Conservation (phyloP, 2,113 vertebrate species). For the Cebidichthys violaceus region DNA sequence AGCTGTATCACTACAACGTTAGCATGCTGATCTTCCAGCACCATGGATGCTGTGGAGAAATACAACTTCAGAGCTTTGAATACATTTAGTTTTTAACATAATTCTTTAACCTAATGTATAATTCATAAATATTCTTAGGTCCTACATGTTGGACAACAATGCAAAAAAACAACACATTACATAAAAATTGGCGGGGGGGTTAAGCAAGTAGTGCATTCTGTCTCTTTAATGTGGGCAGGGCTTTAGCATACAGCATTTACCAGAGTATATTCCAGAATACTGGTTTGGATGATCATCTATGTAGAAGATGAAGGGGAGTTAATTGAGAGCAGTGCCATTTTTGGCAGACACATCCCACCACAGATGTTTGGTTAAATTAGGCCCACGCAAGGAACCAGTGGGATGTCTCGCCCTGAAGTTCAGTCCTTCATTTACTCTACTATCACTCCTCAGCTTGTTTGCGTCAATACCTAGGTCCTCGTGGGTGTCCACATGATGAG, state of each 20-base stretch:
- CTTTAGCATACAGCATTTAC: not conserved
- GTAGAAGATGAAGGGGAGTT: slow-evolving; percentile 2
- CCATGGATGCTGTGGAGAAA: not conserved
- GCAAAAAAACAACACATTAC: not conserved
- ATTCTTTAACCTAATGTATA: too few species aligned
- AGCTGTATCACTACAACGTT: not conserved
- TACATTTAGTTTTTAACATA: not conserved
- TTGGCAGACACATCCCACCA: slow-evolving; percentile 1
- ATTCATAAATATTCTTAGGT: not conserved
- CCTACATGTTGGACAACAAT: not conserved
- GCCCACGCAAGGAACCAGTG: not conserved
- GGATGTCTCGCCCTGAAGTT: not conserved
- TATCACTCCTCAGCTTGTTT: slow-evolving; percentile 1
- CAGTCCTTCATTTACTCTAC: not conserved
- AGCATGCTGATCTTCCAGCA: not conserved
- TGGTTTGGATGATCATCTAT: not conserved
- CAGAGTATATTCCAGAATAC: too few species aligned
- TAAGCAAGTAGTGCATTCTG: not conserved
- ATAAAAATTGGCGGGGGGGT: too few species aligned
- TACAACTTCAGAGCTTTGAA: not conserved
- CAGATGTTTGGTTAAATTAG: slow-evolving; percentile 27
- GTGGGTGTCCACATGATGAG: not conserved
- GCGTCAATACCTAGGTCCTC: not conserved
- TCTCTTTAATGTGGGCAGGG: not conserved
- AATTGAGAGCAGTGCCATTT: not conserved